Base-by-base conservation (phyloP, 2,113 vertebrate genomes). In the Microtus pennsylvanicus region DNA sequence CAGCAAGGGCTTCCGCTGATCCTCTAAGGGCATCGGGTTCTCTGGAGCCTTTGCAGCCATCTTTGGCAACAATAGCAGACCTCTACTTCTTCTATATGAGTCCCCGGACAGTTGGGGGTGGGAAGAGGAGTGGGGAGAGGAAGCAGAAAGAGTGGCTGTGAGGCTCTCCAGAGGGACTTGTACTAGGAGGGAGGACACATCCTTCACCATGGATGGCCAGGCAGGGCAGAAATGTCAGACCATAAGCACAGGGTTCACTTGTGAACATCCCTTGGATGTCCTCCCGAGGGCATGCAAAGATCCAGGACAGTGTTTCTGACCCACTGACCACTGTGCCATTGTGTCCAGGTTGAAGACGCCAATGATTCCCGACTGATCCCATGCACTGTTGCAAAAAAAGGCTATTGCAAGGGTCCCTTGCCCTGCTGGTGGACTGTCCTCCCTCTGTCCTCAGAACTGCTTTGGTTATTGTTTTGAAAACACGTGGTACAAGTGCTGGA, bases 361-460 rank as follows among this genome's bases (percentile, higher is more conserved):
- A 6, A 1, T 7, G 7, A 50, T 35, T 58, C 81, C 13, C 19
- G 35, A 30, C 9, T 35, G 63, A 69, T 87, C 30, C 24, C 1
- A 17, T 4, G 5, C 38, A 24, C 55, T n/a, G 5, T 42, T 7
- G 21, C 4, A n/a, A 7, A 21, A 42, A 55, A 28, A 50, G 22
- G 8, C 13, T 38, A 7, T 4, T 7, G 42, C 16, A 0, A 4
- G 4, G n/a, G n/a, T 0, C 0, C 24, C 76, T 61, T 30, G 0
- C 17, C 2, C 3, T 5, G 38, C 3, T 7, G 63, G 1, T 74
- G 10, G 9, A n/a, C 83, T 45, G 33, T 67, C 63, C 55, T 67
- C 75, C 52, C 70, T 63, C 28, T 35, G 45, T 70, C 61, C 52
- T 17, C 30, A 10, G 17, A 70, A 22, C 70, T 58, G 63, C 14